phyloP scores from a whole-genome alignment of 2,797 vertebrate species.

The Coranthus polyacanthus region DNA sequence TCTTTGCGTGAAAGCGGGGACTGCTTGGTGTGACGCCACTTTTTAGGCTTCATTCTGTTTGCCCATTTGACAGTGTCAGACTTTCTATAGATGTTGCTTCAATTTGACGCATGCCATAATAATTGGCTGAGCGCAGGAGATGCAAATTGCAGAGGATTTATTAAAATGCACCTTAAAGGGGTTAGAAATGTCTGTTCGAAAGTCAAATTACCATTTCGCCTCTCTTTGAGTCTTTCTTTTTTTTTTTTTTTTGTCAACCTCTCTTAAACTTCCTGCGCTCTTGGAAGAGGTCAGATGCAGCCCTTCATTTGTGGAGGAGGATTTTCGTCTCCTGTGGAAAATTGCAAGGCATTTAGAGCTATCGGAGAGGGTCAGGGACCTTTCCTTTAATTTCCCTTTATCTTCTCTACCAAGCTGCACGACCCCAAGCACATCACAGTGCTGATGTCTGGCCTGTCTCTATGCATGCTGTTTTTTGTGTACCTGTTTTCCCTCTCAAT shows the following conservation, averaged over 20 bases:
- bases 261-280: constrained; percentile 83
- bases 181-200: constrained; percentile 82
- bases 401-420: constrained; percentile 83
- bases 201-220: constrained; percentile 87
- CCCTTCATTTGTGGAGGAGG: constrained; percentile 83
- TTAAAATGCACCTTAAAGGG: constrained; percentile 87
- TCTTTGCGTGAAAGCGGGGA: constrained; percentile 59
- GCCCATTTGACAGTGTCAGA: constrained; percentile 76
- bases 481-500: constrained; percentile 60
- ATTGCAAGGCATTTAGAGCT: constrained; percentile 85
- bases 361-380: constrained; percentile 85
- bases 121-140: constrained; percentile 80
- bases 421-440: constrained; percentile 80
- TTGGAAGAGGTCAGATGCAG: constrained; percentile 83
- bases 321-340: constrained; percentile 82
- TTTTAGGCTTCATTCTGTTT: constrained; percentile 72
- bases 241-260: constrained; percentile 81
- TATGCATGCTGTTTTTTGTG: constrained; percentile 79
- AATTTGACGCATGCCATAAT: constrained; percentile 77
- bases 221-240: constrained; percentile 71
- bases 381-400: constrained; percentile 87
- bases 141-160: constrained; percentile 86
- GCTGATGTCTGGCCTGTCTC: constrained; percentile 74
- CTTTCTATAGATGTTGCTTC: constrained; percentile 78
- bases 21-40: constrained; percentile 61